A percentile compares a stretch with the other conserved stretches of the same genome.
phyloP scores from a whole-genome alignment of 2,797 vertebrate species.

The Chelon auratus region DNA sequence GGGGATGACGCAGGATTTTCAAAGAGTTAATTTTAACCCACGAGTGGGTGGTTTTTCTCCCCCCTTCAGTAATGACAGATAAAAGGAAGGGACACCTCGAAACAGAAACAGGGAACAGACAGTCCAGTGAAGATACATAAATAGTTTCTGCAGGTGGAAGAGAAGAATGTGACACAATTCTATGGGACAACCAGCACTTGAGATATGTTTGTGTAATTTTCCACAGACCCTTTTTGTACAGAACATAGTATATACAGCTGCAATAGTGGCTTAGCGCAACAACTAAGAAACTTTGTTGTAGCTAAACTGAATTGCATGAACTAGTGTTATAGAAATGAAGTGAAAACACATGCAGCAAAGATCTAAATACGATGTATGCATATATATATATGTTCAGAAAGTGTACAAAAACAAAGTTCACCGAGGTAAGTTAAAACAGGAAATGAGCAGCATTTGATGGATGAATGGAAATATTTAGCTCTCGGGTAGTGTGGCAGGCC shows the following conservation, averaged over 20 bases:
- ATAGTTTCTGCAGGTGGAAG: constrained; percentile 8
- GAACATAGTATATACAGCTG: too few species aligned
- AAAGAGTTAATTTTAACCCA: constrained; percentile 71
- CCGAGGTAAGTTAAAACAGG: neutral
- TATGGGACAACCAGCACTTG: too few species aligned
- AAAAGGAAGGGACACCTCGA: constrained; percentile 53
- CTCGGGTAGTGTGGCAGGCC: neutral
- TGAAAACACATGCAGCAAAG: too few species aligned
- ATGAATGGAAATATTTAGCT: neutral
- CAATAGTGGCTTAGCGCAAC: too few species aligned
- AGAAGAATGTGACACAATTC: constrained; percentile 17
- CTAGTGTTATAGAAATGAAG: neutral
- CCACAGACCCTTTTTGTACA: neutral
- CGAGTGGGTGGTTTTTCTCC: constrained; percentile 22
- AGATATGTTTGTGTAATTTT: neutral
- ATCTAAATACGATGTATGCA: neutral
- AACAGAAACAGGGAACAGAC: constrained; percentile 28
- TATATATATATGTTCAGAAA: neutral
- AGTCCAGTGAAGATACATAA: constrained; percentile 15
- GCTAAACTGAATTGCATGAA: neutral
- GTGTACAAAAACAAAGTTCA: neutral
- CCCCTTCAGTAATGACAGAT: constrained; percentile 60
- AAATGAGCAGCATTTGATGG: neutral
- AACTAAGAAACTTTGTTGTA: too few species aligned
- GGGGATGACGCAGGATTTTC: constrained; percentile 62